Evolutionary conservation across 2,797 vertebrate species (phyloP).

Genomic region (Gymnocypris eckloni): DNA sequence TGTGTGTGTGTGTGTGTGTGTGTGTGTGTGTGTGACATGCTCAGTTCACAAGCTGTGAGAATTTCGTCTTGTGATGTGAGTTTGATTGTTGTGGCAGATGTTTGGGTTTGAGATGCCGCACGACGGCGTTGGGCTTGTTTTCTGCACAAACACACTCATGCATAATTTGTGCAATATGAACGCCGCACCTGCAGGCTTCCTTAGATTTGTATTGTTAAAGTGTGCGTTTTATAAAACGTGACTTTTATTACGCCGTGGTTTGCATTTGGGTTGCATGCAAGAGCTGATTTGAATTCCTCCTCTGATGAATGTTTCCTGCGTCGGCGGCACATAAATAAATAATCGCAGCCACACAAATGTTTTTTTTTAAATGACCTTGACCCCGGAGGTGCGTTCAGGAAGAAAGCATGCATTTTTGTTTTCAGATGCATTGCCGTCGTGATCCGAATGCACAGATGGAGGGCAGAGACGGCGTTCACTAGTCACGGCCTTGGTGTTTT

Average conservation of each 20-base stretch:
- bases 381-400: slow-evolving; percentile 34
- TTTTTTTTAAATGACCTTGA: slow-evolving; percentile 42
- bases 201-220: slow-evolving; percentile 4
- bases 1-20: too few species aligned
- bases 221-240: slow-evolving; percentile 24
- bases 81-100: slow-evolving; percentile 37
- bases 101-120: background rate
- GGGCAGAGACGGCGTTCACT: background rate
- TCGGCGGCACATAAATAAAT: slow-evolving; percentile 4
- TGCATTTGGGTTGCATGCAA: background rate
- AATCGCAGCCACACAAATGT: background rate
- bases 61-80: background rate
- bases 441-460: slow-evolving; percentile 17
- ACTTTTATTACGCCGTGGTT: slow-evolving; percentile 5
- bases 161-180: slow-evolving; percentile 18
- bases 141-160: slow-evolving; percentile 27
- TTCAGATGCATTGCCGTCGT: background rate
- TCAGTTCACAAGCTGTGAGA: slow-evolving; percentile 8
- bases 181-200: slow-evolving; percentile 8
- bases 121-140: background rate
- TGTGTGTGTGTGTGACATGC: background rate
- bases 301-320: slow-evolving; percentile 23
- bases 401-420: background rate
- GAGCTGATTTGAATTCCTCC: slow-evolving; percentile 8
- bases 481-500: background rate